phyloP scores from a whole-genome alignment of 2,888 invertebrate genomes.

The Pristionchus entomophagus region DNA sequence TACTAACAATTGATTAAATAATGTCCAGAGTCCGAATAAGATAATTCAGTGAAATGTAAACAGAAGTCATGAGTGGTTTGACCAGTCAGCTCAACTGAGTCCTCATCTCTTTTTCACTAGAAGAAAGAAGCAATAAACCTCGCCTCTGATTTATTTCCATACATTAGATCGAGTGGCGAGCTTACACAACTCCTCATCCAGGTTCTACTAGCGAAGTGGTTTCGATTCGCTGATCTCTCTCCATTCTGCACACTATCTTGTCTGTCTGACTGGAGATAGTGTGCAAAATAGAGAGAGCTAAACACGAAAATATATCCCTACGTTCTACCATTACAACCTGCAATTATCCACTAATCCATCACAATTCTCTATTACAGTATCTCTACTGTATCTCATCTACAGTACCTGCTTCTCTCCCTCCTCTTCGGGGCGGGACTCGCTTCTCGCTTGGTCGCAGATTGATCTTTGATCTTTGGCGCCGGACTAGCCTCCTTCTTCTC shows the following conservation, averaged over 20 bases:
- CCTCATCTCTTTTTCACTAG: not conserved
- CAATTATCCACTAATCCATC: too few relatives aligned
- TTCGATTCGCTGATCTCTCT: too few relatives aligned
- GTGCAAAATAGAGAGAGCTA: too few relatives aligned
- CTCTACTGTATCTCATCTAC: too few relatives aligned
- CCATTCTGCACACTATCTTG: too few relatives aligned
- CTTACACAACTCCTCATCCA: not conserved
- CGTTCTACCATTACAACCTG: too few relatives aligned
- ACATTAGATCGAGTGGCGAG: not conserved
- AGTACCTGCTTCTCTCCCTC: conserved; percentile 31
- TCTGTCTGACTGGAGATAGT: too few relatives aligned
- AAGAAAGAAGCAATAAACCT: not conserved
- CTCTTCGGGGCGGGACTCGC: conserved; percentile 18
- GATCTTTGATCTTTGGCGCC: conserved; percentile 14
- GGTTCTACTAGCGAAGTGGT: not conserved
- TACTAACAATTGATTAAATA: too few relatives aligned
- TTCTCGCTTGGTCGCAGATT: not conserved
- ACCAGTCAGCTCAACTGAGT: not conserved
- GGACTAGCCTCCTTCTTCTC: conserved; percentile 37
- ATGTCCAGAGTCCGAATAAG: too few relatives aligned
- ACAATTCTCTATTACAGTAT: not conserved
- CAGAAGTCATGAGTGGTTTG: not conserved
- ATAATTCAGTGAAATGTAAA: too few relatives aligned
- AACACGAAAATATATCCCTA: too few relatives aligned
- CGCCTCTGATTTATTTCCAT: conserved; percentile 16